Evolutionary conservation across 2,113 vertebrate genomes (phyloP).

Genomic region (cat (Felis catus)): DNA sequence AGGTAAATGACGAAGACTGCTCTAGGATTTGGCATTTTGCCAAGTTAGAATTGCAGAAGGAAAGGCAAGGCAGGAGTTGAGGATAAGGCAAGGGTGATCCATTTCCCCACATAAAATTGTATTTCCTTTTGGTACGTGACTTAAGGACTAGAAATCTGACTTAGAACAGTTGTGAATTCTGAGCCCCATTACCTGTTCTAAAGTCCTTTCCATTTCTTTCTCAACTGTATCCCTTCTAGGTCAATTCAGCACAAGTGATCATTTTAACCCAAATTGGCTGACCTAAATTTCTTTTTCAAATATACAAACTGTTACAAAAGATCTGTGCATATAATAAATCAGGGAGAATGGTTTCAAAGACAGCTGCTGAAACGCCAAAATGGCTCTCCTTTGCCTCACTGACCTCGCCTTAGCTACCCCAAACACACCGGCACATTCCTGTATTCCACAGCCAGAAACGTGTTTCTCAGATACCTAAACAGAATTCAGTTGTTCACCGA

Average conservation of each 20-base stretch:
- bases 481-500: not conserved
- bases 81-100: not conserved
- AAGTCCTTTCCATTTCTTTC: not conserved
- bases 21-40: not conserved
- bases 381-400: not conserved
- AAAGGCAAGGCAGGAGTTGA: constrained; percentile 2
- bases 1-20: not conserved
- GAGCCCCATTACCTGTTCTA: not conserved
- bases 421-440: not conserved
- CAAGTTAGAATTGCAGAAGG: not conserved
- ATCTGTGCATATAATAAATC: not conserved
- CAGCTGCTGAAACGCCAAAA: constrained; percentile 8
- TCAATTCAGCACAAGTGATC: constrained; percentile 35
- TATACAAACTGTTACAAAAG: not conserved
- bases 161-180: constrained; percentile 10
- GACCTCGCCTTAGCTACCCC: not conserved
- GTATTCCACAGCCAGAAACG: not conserved
- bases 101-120: not conserved
- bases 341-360: not conserved
- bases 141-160: not conserved
- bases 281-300: constrained; percentile 28
- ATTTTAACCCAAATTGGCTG: not conserved
- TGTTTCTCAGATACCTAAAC: not conserved
- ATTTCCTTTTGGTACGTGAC: not conserved
- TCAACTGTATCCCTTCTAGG: not conserved